phyloP scores from a whole-genome alignment of 2,113 vertebrate species.

The Marcusenius ussheri region DNA sequence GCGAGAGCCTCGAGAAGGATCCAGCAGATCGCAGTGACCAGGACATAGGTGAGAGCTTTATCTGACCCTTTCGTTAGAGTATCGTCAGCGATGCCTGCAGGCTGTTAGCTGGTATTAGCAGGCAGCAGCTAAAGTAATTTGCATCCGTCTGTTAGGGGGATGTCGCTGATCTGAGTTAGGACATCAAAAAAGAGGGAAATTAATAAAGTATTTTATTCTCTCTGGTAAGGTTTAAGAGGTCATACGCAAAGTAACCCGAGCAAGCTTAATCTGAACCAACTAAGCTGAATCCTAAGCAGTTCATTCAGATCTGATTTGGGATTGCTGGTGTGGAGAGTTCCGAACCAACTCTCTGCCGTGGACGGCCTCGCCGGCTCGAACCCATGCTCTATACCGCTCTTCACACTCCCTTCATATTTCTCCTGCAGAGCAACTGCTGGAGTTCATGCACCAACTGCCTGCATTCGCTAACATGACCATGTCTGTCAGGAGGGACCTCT shows the following conservation, averaged over 20 bases:
- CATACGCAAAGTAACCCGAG: neutral
- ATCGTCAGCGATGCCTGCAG: neutral
- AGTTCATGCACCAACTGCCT: constrained; percentile 95
- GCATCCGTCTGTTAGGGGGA: neutral
- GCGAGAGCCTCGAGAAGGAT: constrained; percentile 94
- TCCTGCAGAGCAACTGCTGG: constrained; percentile 78
- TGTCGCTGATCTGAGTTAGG: neutral
- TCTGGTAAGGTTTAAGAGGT: neutral
- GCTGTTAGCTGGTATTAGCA: neutral
- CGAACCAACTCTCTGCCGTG: neutral
- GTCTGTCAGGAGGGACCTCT: constrained; percentile 89
- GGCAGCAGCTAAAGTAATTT: neutral
- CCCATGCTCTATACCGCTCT: neutral
- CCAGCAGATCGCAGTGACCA: constrained; percentile 88
- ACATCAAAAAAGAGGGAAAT: neutral
- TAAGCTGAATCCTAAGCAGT: neutral
- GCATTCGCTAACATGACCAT: constrained; percentile 98
- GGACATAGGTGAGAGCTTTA: constrained; percentile 72
- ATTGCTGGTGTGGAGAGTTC: neutral
- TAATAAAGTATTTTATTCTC: neutral
- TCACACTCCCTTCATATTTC: constrained; percentile 19
- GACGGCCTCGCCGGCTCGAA: neutral
- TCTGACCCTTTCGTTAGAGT: neutral
- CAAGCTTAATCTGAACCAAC: neutral
- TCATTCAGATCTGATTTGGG: neutral